Conservation (phyloP, 2,797 vertebrate genomes). For the Molossus molossus region DNA sequence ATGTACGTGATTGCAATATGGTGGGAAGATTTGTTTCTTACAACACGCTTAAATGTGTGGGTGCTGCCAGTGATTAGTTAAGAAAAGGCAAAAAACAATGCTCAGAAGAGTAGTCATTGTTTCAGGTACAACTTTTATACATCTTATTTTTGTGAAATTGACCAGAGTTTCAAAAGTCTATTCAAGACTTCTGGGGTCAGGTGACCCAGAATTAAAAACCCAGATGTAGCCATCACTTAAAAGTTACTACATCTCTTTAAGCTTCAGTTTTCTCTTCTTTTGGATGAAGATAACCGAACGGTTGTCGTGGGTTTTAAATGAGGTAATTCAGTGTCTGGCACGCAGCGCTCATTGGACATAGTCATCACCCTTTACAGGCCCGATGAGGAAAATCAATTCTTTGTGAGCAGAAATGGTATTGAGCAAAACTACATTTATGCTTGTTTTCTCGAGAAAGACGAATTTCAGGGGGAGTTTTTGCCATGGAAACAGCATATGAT, state of each 20-base stretch:
- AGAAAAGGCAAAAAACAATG: constrained; percentile 14
- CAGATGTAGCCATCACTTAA: not conserved
- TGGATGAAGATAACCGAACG: not conserved
- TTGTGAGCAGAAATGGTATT: not conserved
- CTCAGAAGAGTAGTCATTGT: not conserved
- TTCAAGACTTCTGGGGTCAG: not conserved
- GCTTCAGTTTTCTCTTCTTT: not conserved
- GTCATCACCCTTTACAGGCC: not conserved
- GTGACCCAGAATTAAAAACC: not conserved
- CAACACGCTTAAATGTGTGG: not conserved
- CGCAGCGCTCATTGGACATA: not conserved
- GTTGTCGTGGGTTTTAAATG: not conserved
- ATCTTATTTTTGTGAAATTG: constrained; percentile 54
- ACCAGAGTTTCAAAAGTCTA: not conserved
- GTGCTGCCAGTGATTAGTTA: not conserved
- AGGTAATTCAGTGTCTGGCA: not conserved
- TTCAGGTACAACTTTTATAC: not conserved
- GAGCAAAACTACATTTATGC: not conserved
- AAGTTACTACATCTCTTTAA: not conserved
- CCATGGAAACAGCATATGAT: not conserved
- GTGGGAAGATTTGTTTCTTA: constrained; percentile 10
- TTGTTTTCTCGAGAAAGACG: constrained; percentile 28
- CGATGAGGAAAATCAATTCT: not conserved
- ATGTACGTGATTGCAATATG: constrained; percentile 23
- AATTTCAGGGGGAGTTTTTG: constrained; percentile 52